Conservation (phyloP, 2,888 invertebrate genomes). For the Drosophila suboccidentalis region DNA sequence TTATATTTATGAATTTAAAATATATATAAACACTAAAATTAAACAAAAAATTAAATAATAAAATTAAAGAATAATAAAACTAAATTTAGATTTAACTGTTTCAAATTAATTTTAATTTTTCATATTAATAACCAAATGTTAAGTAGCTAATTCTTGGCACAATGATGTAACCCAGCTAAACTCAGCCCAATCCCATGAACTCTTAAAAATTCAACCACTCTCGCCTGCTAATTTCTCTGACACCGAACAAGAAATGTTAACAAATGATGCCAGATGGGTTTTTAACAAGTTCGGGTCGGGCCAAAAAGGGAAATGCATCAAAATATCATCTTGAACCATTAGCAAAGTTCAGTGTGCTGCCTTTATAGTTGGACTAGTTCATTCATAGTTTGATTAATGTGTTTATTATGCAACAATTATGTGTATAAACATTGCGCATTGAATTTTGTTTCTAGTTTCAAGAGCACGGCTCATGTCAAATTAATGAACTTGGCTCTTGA, state of each 20-base stretch:
- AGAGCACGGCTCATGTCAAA: constrained; percentile 75
- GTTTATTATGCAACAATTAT: constrained; percentile 82
- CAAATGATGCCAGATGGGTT: constrained; percentile 69
- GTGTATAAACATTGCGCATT: constrained; percentile 64
- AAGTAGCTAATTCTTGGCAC: neutral
- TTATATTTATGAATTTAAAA: too few species aligned
- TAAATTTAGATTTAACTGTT: too few species aligned
- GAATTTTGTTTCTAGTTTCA: constrained; percentile 68
- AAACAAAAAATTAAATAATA: too few species aligned
- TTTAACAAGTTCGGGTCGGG: neutral
- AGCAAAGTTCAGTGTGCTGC: constrained; percentile 42
- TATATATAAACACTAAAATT: too few species aligned
- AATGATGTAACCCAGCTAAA: neutral
- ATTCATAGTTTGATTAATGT: constrained; percentile 76
- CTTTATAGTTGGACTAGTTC: constrained; percentile 43
- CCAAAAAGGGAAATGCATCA: constrained; percentile 44
- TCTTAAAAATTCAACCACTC: constrained; percentile 1
- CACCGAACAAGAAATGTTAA: constrained; percentile 40
- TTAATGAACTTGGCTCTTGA: constrained; percentile 78
- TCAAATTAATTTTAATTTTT: too few species aligned
- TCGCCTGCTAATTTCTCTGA: constrained; percentile 6
- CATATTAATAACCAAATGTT: too few species aligned
- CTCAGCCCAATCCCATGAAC: neutral
- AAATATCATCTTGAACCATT: constrained; percentile 68
- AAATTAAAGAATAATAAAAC: too few species aligned